Evolutionary conservation across 2,888 invertebrate species (phyloP), one percentile per base, ranked within the genome.

Genomic region (Cremastinae sp.): DNA sequence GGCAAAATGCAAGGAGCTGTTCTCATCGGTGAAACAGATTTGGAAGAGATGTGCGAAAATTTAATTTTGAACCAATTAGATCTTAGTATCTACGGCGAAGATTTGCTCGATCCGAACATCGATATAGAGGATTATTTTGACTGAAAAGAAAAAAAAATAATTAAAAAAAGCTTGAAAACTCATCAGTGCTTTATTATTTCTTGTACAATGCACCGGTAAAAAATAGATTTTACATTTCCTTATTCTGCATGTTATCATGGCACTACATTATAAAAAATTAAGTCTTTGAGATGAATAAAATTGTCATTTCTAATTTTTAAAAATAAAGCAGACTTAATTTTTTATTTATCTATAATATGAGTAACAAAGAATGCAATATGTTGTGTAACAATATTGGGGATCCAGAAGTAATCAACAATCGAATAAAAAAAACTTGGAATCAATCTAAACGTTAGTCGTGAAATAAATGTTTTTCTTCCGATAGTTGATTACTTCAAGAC

Each of bases 71-170:
- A 99, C 91, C 95, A 97, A 88, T 92, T 97, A 74, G 98, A 99
- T 91, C 91, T 99, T 73, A 94, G 94, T 68, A 92, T 93, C 8
- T 96, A 95, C 89, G 98, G 97, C 69, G 97, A 98, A 89, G 95
- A 98, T 89, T 94, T 99, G 82, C 92, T 99, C 7, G 95, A 99
- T 92, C 98, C 98, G 16, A 93, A 96, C 88, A 95, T 99, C 86
- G 99, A 99, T 89, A 96, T 99, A 85, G 99, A 99, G 90, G 99
- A 99, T 91, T 99, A 97, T 91, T 99, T 99, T 93, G 99, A 99
- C 92, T 99, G 90, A 90, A n/a, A 34, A 56, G 49, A 41, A 62
- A 70, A 51, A 59, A 59, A 36, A 16, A 36, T 45, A 61, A 3
- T 18, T 28, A 54, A 68, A 62, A 9, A n/a, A 10, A 34, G 36